A percentile compares a stretch with the other conserved stretches of the same genome.
Evolutionary conservation across 2,888 invertebrate genomes (phyloP).

Genomic region (Pristionchus exspectatus): DNA sequence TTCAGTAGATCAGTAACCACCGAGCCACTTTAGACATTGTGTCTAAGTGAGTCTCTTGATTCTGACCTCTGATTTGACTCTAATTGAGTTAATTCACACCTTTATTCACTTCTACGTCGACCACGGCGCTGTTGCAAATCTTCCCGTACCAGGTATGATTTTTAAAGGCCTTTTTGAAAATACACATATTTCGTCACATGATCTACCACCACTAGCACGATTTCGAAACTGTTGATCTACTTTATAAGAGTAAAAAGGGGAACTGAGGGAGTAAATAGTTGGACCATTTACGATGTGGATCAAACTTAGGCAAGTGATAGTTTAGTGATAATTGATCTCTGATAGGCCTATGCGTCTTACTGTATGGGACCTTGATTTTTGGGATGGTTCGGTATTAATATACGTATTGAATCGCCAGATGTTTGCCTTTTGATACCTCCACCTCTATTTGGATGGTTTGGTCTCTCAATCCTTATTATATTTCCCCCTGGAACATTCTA

Average conservation of each 20-base stretch:
- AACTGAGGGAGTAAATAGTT: background rate
- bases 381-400: background rate
- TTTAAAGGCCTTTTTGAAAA: background rate
- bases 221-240: conserved; percentile 40
- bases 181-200: conserved; percentile 24
- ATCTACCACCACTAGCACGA: conserved; percentile 24
- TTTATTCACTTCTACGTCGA: conserved; percentile 27
- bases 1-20: conserved; percentile 32
- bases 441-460: background rate
- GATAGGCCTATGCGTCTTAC: background rate
- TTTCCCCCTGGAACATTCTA: conserved; percentile 25
- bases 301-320: background rate
- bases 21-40: conserved; percentile 51
- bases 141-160: conserved; percentile 15
- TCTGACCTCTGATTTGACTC: conserved; percentile 21
- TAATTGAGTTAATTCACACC: background rate
- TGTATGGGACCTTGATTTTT: background rate
- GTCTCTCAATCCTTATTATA: background rate
- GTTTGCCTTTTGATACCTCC: background rate
- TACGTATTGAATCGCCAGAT: background rate
- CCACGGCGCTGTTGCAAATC: conserved; percentile 15
- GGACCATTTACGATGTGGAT: background rate
- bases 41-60: conserved; percentile 50
- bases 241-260: background rate
- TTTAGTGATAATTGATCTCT: background rate